Conservation (phyloP, 2,113 vertebrate species). For the Pachyramphus minor region DNA sequence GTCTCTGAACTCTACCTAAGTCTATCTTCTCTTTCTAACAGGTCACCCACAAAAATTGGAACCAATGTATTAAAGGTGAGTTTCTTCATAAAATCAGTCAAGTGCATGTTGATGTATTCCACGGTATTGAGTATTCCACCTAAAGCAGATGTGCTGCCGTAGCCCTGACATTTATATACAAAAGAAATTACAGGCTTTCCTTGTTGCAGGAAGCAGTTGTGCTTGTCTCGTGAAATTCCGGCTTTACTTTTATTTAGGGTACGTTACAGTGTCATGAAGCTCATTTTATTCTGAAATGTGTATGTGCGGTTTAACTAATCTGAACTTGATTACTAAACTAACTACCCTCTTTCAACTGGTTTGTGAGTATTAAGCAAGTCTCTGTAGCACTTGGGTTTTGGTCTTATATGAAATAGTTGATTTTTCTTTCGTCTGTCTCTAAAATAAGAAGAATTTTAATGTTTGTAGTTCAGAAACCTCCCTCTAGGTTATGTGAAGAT, state of each 20-base stretch:
- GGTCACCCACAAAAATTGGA: constrained; percentile 84
- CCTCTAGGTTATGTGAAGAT: not conserved
- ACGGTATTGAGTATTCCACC: not conserved
- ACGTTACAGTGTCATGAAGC: not conserved
- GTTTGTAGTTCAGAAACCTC: not conserved
- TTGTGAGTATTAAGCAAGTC: not conserved
- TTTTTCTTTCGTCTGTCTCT: not conserved
- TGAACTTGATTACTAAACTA: not conserved
- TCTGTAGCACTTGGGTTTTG: not conserved
- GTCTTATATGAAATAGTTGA: not conserved
- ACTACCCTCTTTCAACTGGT: not conserved
- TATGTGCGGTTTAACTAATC: not conserved
- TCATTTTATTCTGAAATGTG: not conserved
- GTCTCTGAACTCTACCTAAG: not conserved
- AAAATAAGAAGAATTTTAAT: not conserved
- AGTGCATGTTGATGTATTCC: not conserved
- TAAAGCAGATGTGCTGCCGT: not conserved
- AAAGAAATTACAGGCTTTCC: not conserved
- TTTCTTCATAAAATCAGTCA: not conserved
- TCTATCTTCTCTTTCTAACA: constrained; percentile 65
- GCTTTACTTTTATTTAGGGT: not conserved
- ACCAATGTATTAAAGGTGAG: constrained; percentile 81
- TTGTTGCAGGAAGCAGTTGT: not conserved
- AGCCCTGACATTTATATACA: not conserved
- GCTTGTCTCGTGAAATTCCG: not conserved